phyloP scores from a whole-genome alignment of 2,113 vertebrate genomes.

The Sinocyclocheilus rhinocerous region DNA sequence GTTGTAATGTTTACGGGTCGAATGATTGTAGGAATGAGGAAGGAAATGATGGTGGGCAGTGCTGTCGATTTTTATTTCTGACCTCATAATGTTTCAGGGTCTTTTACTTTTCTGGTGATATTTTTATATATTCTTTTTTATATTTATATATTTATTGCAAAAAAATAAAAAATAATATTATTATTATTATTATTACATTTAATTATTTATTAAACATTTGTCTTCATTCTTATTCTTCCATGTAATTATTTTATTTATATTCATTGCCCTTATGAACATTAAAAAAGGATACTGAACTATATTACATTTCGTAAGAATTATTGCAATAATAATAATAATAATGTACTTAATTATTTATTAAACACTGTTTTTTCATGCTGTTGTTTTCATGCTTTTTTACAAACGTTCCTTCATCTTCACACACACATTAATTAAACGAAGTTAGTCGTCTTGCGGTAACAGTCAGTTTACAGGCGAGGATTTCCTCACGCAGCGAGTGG shows the following conservation, averaged over 20 bases:
- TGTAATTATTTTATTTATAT: too few species aligned
- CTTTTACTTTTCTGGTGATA: neutral
- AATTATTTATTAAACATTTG: too few species aligned
- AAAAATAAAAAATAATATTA: too few species aligned
- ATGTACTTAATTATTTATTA: too few species aligned
- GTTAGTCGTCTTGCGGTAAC: neutral
- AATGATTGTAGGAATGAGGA: neutral
- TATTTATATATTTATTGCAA: neutral
- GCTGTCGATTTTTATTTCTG: neutral
- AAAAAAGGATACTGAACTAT: too few species aligned
- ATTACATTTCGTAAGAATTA: too few species aligned
- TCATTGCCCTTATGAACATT: too few species aligned
- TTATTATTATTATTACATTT: too few species aligned
- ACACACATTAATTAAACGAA: neutral
- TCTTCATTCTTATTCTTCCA: too few species aligned
- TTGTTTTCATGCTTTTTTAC: neutral
- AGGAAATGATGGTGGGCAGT: neutral
- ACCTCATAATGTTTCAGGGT: neutral
- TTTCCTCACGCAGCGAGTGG: neutral
- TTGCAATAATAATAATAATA: too few species aligned
- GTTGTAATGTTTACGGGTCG: conserved; percentile 22
- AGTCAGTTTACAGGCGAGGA: neutral
- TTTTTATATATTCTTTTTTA: neutral
- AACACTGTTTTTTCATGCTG: neutral
- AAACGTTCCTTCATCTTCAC: neutral